Conservation (phyloP, 2,113 vertebrate genomes). For the Lophura nycthemera region DNA sequence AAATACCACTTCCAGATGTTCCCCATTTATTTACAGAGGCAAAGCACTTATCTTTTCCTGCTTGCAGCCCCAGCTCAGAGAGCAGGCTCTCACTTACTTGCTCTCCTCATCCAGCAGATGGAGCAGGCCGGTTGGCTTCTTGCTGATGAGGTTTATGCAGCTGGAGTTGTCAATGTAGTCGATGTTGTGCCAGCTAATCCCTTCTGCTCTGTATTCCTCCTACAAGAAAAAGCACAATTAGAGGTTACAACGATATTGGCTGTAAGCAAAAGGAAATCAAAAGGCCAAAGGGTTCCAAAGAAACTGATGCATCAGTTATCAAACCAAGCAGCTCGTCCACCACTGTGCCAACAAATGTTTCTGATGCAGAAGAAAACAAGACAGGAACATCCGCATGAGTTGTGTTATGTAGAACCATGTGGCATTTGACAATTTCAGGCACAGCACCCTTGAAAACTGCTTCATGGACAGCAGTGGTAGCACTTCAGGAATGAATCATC, state of each 20-base stretch:
- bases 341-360: neutral
- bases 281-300: neutral
- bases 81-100: conserved; percentile 88
- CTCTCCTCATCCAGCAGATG: conserved; percentile 98
- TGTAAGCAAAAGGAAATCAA: neutral
- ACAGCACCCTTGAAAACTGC: neutral
- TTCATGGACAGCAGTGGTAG: neutral
- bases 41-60: neutral
- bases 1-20: neutral
- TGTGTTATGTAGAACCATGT: fast-evolving
- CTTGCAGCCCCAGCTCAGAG: neutral
- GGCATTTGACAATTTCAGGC: neutral
- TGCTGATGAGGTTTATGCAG: conserved; percentile 98
- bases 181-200: conserved; percentile 97
- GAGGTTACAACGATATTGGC: neutral
- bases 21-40: neutral
- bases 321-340: neutral
- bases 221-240: conserved; percentile 26
- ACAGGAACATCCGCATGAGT: neutral
- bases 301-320: neutral
- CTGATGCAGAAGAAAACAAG: neutral
- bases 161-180: conserved; percentile 96
- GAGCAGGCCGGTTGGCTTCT: conserved; percentile 96
- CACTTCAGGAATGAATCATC: neutral
- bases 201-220: conserved; percentile 95